Evolutionary conservation across 2,797 vertebrate genomes (phyloP), one percentile per base, ranked within the genome.

Genomic region (Neopelma chrysocephalum): DNA sequence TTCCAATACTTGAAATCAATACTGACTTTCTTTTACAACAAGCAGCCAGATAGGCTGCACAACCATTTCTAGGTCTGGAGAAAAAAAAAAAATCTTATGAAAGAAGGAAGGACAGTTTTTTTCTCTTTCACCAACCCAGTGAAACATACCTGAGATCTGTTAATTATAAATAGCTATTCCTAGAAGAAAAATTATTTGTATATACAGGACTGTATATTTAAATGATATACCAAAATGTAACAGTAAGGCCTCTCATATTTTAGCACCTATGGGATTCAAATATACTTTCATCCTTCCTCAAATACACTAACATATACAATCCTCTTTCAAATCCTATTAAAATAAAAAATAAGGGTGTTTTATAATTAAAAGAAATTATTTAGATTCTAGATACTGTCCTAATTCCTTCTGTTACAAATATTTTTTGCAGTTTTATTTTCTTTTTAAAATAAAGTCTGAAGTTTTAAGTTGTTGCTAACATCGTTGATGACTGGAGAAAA

Each of bases 1-100:
- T 87, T 91, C 73, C 82, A 97, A 81, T 87, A 95, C 84, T 97
- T 97, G 94, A 89, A 95, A 96, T 96, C 97, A 97, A 87, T 93
- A 89, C 89, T 57, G 84, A 96, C 96, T 97, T 97, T 95, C 88
- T 95, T 50, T 96, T 96, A 85, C 25, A 95, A 87, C 31, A 92
- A 89, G 79, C 69, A 96, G 88, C 45, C 87, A 89, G 93, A 96
- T 96, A 92, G 91, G 58, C 56, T 89, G 60, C 36, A 84, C 61
- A 91, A 80, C 31, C 73, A n/a, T 66, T 85, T 95, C 82, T 95
- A 93, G 81, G 51, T 36, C 38, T 72, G 57, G 61, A 93, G 56
- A 75, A 78, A 83, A 60, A 31, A 53, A 94, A 53, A 95, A 93
- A 80, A 87, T 81, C 18, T 76, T 79, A 79, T 12, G n/a, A 82